These are phyloP conservation scores for Acomys russatus DNA, from an alignment of 2,797 vertebrate species.

Conservation along the genomic window DNA sequence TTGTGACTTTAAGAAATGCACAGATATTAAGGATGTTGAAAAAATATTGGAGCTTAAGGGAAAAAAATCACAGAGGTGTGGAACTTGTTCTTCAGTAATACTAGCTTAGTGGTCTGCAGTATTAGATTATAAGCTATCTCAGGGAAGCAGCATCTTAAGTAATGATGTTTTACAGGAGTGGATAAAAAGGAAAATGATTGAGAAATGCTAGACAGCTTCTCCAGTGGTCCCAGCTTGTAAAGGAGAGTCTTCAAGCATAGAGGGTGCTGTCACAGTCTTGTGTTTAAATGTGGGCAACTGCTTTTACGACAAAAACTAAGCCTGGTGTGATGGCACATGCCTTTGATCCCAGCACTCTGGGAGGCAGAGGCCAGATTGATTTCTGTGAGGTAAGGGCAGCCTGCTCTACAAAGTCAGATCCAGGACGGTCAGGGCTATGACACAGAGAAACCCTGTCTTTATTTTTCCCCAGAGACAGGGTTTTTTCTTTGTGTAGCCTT, in stretches of 20 bases:
- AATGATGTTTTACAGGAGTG: neutral
- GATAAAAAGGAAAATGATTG: neutral
- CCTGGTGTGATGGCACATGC: too few relatives aligned
- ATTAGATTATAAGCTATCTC: neutral
- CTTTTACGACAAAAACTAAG: neutral
- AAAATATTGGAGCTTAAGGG: neutral
- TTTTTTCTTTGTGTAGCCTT: too few relatives aligned
- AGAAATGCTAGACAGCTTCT: neutral
- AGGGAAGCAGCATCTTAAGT: neutral
- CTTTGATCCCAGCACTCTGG: too few relatives aligned
- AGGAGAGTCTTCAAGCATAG: neutral
- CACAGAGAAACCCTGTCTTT: too few relatives aligned
- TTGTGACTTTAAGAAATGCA: conserved; percentile 69
- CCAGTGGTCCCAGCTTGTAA: neutral
- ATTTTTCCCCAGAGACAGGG: too few relatives aligned
- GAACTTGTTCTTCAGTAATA: neutral
- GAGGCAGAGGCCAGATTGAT: too few relatives aligned
- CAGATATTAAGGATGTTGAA: conserved; percentile 21
- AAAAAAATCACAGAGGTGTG: neutral
- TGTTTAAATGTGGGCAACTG: neutral
- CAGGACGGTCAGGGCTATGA: too few relatives aligned
- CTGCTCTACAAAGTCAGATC: too few relatives aligned
- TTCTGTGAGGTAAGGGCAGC: too few relatives aligned
- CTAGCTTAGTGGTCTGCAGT: neutral
- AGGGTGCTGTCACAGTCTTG: neutral